phyloP scores from a whole-genome alignment of 2,113 vertebrate genomes.

The Larimichthys polyactis region DNA sequence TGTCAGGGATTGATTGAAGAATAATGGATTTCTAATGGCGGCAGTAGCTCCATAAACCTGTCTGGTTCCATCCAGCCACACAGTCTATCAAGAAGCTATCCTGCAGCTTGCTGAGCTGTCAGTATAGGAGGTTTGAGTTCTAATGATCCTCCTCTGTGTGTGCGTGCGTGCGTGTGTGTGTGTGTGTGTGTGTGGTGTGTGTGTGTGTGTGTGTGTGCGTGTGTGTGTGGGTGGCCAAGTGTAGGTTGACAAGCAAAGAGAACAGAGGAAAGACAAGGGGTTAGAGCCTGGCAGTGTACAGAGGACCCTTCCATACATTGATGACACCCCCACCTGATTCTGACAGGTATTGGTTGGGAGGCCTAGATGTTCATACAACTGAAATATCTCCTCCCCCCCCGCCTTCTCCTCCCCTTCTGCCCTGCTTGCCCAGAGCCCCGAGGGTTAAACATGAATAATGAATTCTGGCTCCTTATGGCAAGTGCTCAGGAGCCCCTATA shows the following conservation, averaged over 20 bases:
- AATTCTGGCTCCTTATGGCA: constrained; percentile 65
- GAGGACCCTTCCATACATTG: constrained; percentile 40
- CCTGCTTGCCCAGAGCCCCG: constrained; percentile 58
- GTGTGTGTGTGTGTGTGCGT: constrained; percentile 6
- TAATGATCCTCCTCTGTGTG: constrained; percentile 50
- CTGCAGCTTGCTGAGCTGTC: constrained; percentile 61
- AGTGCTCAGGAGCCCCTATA: constrained; percentile 57
- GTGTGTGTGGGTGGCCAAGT: neutral
- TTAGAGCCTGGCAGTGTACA: constrained; percentile 57
- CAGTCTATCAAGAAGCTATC: constrained; percentile 58
- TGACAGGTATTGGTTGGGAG: constrained; percentile 57
- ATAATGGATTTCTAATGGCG: constrained; percentile 46
- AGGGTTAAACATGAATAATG: constrained; percentile 78
- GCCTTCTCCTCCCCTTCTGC: constrained; percentile 11
- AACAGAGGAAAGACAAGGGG: constrained; percentile 45
- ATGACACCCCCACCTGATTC: constrained; percentile 52
- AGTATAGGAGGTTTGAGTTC: constrained; percentile 50
- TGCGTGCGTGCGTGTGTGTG: neutral
- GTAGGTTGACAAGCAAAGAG: constrained; percentile 53
- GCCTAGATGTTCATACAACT: constrained; percentile 23
- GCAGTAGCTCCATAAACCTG: constrained; percentile 59
- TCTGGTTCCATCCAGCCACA: constrained; percentile 30
- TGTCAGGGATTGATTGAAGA: constrained; percentile 37
- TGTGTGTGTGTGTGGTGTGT: constrained; percentile 10
- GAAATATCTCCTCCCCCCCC: neutral